Conservation (phyloP, 2,797 vertebrate genomes). For the Amazona ochrocephala region DNA sequence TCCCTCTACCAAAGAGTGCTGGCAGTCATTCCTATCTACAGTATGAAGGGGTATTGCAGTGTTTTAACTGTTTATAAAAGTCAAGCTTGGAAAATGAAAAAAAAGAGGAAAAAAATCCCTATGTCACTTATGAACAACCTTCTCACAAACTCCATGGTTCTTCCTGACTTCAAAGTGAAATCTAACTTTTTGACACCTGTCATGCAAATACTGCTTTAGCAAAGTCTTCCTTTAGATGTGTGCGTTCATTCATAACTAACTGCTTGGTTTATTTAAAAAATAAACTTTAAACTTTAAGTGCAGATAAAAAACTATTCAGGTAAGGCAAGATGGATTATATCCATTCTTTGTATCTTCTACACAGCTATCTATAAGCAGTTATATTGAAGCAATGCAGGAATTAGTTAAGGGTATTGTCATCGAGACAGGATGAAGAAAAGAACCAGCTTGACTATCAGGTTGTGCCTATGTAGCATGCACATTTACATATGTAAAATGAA, state of each 20-base stretch:
- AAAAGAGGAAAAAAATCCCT: background rate
- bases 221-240: background rate
- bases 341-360: background rate
- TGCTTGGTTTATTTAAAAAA: background rate
- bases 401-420: background rate
- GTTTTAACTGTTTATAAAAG: background rate
- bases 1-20: background rate
- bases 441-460: background rate
- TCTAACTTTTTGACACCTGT: background rate
- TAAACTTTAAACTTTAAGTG: background rate
- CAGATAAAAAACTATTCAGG: background rate
- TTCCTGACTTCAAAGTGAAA: background rate
- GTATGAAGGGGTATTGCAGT: background rate
- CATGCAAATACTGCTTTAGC: background rate
- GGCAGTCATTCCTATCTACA: background rate
- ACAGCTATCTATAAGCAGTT: background rate
- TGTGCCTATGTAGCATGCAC: background rate
- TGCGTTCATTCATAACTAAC: background rate
- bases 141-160: background rate
- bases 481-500: conserved; percentile 20
- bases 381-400: background rate
- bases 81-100: background rate
- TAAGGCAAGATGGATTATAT: background rate
- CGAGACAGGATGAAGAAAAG: background rate
- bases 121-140: background rate